A percentile compares a stretch with the other conserved stretches of the same genome.
Conservation (phyloP, 2,797 vertebrate species). For the Pipistrellus kuhlii region DNA sequence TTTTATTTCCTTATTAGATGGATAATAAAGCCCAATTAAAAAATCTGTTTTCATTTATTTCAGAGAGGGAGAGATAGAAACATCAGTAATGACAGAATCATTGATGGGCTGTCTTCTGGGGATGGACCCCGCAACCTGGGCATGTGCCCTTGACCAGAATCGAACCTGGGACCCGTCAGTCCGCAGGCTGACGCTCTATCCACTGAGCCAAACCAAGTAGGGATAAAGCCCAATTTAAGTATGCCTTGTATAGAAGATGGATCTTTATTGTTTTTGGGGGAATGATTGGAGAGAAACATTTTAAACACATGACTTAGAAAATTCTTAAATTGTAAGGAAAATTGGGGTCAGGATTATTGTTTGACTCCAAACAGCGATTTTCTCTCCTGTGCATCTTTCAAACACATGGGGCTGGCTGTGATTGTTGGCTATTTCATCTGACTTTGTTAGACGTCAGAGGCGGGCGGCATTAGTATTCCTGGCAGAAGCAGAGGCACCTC, state of each 20-base stretch:
- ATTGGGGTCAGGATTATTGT: background rate
- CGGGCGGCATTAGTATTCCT: slow-evolving; percentile 86
- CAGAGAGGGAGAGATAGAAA: too few relatives aligned
- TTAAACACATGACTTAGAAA: slow-evolving; percentile 78
- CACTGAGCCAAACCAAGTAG: too few relatives aligned
- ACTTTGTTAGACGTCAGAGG: slow-evolving; percentile 78
- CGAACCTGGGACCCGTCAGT: too few relatives aligned
- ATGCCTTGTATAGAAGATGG: slow-evolving; percentile 52
- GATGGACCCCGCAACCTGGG: too few relatives aligned
- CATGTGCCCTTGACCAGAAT: too few relatives aligned
- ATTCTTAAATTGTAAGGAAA: background rate
- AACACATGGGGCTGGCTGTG: background rate
- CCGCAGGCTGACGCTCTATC: too few relatives aligned
- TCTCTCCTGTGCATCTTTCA: background rate
- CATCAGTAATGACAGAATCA: too few relatives aligned
- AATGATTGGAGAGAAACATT: slow-evolving; percentile 56
- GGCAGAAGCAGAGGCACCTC: slow-evolving; percentile 75
- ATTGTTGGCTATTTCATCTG: slow-evolving; percentile 68
- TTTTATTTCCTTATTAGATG: slow-evolving; percentile 42
- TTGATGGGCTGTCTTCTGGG: too few relatives aligned
- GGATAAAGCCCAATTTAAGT: slow-evolving; percentile 27
- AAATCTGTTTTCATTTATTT: too few relatives aligned
- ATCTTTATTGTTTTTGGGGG: slow-evolving; percentile 53
- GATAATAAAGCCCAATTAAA: background rate
- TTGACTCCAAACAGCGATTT: background rate